Percentiles rank a stretch among this genome's conserved stretches.
Conservation (phyloP, 1,140 invertebrate genomes). For the Octopus bimaculoides region DNA sequence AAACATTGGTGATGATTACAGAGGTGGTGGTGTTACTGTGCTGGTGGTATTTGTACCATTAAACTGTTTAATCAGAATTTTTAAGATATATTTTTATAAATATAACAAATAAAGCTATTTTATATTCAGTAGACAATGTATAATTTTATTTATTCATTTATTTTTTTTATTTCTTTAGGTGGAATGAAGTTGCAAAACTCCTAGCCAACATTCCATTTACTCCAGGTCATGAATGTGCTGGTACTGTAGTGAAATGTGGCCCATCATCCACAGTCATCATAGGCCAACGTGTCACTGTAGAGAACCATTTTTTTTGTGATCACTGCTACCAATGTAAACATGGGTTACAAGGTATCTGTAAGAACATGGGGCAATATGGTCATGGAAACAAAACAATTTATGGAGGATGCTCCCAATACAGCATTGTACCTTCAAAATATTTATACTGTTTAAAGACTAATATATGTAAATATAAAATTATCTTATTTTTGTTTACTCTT, state of each 20-base stretch:
- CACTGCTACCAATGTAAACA: slow-evolving; percentile 46
- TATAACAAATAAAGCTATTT: too few relatives aligned
- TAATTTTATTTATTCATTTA: too few relatives aligned
- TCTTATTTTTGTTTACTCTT: too few relatives aligned
- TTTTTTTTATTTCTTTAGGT: slow-evolving; percentile 19
- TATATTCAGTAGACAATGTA: too few relatives aligned
- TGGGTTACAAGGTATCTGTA: slow-evolving; percentile 43
- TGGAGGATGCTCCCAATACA: slow-evolving; percentile 49
- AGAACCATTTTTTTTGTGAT: slow-evolving; percentile 52
- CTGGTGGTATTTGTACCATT: too few relatives aligned
- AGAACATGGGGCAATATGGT: slow-evolving; percentile 51
- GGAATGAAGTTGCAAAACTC: slow-evolving; percentile 44
- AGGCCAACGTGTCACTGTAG: slow-evolving; percentile 44
- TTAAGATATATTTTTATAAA: too few relatives aligned
- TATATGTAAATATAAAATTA: too few relatives aligned
- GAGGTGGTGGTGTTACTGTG: too few relatives aligned
- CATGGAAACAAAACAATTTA: slow-evolving; percentile 47
- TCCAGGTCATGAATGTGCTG: slow-evolving; percentile 50
- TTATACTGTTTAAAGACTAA: slow-evolving; percentile 32
- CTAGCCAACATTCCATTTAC: slow-evolving; percentile 49
- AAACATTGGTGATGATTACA: too few relatives aligned
- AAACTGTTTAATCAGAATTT: too few relatives aligned
- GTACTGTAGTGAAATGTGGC: slow-evolving; percentile 49
- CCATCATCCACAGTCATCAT: slow-evolving; percentile 34
- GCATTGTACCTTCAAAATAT: slow-evolving; percentile 45